phyloP scores from a whole-genome alignment of 2,888 invertebrate genomes.

The Epistrophe grossulariae region DNA sequence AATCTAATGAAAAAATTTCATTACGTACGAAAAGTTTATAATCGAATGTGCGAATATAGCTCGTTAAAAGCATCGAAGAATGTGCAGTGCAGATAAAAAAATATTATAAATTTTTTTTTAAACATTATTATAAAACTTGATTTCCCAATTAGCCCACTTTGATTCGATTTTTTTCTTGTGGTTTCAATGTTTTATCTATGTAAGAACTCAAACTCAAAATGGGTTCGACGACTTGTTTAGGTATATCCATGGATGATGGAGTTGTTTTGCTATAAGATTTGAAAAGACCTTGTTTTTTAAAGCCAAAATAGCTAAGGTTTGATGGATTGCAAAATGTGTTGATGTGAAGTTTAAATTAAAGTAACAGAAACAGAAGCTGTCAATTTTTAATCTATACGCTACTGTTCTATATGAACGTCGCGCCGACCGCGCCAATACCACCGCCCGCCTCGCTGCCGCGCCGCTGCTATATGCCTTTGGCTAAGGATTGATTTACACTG shows the following conservation, averaged over 20 bases:
- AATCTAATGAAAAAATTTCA: neutral
- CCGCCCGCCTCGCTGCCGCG: too few species aligned
- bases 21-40: neutral
- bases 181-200: neutral
- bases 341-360: conserved; percentile 7
- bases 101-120: neutral
- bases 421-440: neutral
- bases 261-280: conserved; percentile 18
- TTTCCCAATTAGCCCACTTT: conserved; percentile 56
- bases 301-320: conserved; percentile 8
- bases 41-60: conserved; percentile 33
- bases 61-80: conserved; percentile 46
- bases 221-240: conserved; percentile 29
- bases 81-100: conserved; percentile 18
- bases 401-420: conserved; percentile 10
- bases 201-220: conserved; percentile 12
- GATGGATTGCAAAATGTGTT: conserved; percentile 38
- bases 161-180: conserved; percentile 13
- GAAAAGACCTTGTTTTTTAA: conserved; percentile 13
- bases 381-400: conserved; percentile 26
- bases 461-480: conserved; percentile 11
- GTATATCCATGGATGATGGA: conserved; percentile 24
- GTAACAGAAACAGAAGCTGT: conserved; percentile 28
- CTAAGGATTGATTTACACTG: conserved; percentile 3
- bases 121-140: conserved; percentile 42